Evolutionary conservation across 1,140 invertebrate genomes (phyloP), one percentile per base, ranked within the genome.

Genomic region (Steinernema feltiae): DNA sequence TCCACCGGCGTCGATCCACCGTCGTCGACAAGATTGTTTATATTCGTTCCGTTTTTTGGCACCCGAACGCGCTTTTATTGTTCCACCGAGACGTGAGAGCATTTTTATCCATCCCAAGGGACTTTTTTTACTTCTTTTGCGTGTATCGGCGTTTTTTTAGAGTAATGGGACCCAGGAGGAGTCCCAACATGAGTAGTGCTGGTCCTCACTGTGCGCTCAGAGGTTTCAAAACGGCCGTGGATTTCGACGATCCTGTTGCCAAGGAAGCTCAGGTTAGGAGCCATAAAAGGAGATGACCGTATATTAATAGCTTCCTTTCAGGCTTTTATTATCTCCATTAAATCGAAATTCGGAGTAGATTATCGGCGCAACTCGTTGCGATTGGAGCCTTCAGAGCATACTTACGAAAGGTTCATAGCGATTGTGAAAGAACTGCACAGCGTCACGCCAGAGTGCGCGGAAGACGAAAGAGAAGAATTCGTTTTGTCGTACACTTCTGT

Each of bases 301-400:
- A 15, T 3, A 15, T 74, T 72, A 30, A 72, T 18, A 17, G 2
- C 27, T 7, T 73, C 35, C 30, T 70, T 74, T 30, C 30, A 74
- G 73, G 21, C 18, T 1, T 30, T 74, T n/a, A n/a, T 30, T 15
- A 18, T 74, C 17, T 48, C 48, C 21, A 27, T 74, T 7, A 74
- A 74, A 30, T 74, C 73, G 12, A 48, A 74, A 29, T 74, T 73
- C 32, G 73, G 73, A 2, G 46, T 32, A 3, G 73, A 74, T 1
- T 74, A 30, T 30, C 73, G 73, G 1, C 48, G 73, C 1, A 70
- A 24, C 48, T 71, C 48, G 12, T 30, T 74, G 27, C 69, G 3
- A 15, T 71, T 41, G 73, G 73, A 71, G 32, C 73, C 27, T 2
- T 48, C 48, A 1, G 27, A 73, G 2, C 73, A 48, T 27, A 74